Evolutionary conservation across 2,113 vertebrate genomes (phyloP).

Genomic region (Phalacrocorax pelagicus): DNA sequence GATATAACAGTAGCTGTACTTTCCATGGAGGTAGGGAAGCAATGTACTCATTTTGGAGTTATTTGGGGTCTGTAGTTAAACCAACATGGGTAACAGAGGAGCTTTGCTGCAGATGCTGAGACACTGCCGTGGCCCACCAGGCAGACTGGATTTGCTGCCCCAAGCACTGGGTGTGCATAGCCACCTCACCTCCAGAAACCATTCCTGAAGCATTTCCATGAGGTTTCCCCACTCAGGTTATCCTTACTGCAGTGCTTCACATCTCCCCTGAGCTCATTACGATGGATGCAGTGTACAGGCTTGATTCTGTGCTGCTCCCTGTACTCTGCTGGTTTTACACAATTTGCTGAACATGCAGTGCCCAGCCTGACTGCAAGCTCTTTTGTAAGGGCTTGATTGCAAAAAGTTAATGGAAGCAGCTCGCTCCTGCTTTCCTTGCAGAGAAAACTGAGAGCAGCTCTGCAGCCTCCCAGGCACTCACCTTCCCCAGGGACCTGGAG

Average conservation of each 20-base stretch:
- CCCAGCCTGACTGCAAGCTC: not conserved
- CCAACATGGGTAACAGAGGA: not conserved
- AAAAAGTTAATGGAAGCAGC: not conserved
- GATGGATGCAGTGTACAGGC: no score
- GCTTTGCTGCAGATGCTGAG: not conserved
- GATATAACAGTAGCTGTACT: no score
- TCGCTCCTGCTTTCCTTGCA: not conserved
- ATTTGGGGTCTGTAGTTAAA: not conserved
- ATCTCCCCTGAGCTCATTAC: not conserved
- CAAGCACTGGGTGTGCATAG: not conserved
- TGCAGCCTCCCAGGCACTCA: not conserved
- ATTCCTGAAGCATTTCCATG: not conserved
- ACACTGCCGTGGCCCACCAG: no score
- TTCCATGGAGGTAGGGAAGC: not conserved
- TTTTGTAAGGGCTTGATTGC: not conserved
- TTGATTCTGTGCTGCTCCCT: not conserved
- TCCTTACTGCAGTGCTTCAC: not conserved
- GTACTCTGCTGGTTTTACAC: not conserved
- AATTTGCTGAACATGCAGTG: accelerated
- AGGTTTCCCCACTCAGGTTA: not conserved
- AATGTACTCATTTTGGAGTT: not conserved
- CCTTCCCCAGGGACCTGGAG: not conserved
- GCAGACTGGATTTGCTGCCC: not conserved
- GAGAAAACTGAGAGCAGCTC: not conserved
- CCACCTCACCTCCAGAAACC: not conserved